Conservation (phyloP, 2,797 vertebrate species). For the Naso thynnoides region DNA sequence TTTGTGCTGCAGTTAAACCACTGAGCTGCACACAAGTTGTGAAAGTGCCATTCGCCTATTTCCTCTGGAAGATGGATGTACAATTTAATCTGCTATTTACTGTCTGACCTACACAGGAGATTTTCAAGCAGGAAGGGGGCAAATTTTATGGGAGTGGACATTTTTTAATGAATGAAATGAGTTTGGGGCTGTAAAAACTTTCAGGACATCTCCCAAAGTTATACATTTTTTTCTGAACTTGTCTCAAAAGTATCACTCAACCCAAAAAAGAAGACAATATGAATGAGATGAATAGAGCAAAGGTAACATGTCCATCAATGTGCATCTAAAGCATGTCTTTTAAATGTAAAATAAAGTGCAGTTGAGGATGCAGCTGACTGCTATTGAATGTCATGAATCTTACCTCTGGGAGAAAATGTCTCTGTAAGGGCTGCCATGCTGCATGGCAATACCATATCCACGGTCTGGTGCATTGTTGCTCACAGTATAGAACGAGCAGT, state of each 20-base stretch:
- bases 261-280: conserved; percentile 24
- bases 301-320: neutral
- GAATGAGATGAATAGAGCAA: conserved; percentile 14
- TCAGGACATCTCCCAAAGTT: conserved; percentile 24
- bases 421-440: conserved; percentile 97
- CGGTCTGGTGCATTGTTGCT: conserved; percentile 93
- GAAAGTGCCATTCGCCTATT: conserved; percentile 34
- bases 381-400: conserved; percentile 44
- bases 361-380: conserved; percentile 11
- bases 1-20: conserved; percentile 9
- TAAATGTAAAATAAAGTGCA: conserved; percentile 25
- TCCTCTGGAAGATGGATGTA: conserved; percentile 36
- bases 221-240: conserved; percentile 8
- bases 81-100: conserved; percentile 56
- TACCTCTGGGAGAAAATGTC: conserved; percentile 99
- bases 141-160: conserved; percentile 38
- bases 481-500: conserved; percentile 95
- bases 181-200: conserved; percentile 40
- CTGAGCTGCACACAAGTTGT: conserved; percentile 34
- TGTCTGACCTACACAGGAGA: conserved; percentile 36
- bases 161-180: conserved; percentile 49
- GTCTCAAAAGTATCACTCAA: conserved; percentile 23
- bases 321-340: conserved; percentile 13
- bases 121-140: conserved; percentile 29
- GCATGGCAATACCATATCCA: conserved; percentile 97